Percentiles rank a stretch among this genome's conserved stretches.
Conservation (phyloP, 2,113 vertebrate species). For the Oceanites oceanicus region DNA sequence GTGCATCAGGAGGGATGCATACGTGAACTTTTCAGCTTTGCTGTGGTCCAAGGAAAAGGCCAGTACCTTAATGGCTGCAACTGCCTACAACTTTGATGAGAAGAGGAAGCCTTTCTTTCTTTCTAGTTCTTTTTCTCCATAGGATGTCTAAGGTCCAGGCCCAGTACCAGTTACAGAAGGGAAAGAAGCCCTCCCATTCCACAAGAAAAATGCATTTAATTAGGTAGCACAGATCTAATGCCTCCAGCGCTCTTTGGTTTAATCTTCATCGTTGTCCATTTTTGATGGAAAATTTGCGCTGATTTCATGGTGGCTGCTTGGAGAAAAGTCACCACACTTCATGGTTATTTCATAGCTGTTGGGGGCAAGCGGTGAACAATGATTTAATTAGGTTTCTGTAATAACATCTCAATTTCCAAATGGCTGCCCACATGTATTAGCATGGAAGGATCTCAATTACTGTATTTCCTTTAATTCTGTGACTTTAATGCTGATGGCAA, state of each 20-base stretch:
- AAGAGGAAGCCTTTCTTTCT: not conserved
- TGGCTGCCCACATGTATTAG: not conserved
- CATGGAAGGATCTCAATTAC: not conserved
- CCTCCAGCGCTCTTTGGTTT: slow-evolving; percentile 3
- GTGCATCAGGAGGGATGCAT: not conserved
- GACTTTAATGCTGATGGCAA: not conserved
- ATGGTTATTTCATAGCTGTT: not conserved
- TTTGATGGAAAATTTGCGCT: slow-evolving; percentile 43
- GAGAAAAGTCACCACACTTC: slow-evolving; percentile 43
- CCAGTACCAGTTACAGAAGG: not conserved
- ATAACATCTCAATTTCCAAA: slow-evolving; percentile 47
- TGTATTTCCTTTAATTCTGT: not conserved
- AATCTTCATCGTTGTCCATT: slow-evolving; percentile 22
- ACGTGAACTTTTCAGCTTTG: not conserved
- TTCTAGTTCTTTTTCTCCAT: not conserved
- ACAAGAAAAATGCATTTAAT: slow-evolving; percentile 15
- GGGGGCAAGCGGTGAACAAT: not conserved
- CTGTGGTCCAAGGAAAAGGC: not conserved
- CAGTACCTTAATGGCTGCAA: not conserved
- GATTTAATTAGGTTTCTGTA: slow-evolving; percentile 61
- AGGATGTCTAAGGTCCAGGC: not conserved
- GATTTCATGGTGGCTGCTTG: slow-evolving; percentile 61
- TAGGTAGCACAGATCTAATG: not conserved
- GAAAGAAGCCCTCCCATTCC: not conserved
- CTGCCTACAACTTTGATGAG: not conserved